Base-by-base conservation (phyloP, 1,140 invertebrate genomes). In the Drosophila tsacasi region DNA sequence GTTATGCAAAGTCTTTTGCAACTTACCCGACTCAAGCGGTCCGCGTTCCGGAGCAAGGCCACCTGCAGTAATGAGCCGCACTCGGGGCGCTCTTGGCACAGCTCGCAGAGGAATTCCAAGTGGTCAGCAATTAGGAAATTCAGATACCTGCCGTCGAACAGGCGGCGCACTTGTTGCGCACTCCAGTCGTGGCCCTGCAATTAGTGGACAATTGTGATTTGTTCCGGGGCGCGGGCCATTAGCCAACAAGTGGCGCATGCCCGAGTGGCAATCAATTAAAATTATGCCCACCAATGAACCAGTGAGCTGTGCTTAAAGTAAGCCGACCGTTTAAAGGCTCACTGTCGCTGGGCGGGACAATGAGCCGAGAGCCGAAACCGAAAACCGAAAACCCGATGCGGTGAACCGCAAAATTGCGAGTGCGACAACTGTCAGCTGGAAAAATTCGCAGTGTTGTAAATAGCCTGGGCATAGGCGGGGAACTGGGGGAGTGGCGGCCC, bases 111-210 rank as follows among this genome's bases (percentile, higher is more conserved):
- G 81, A 92, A 92, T 79, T 81, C 80, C 74, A 92, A 91, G 84
- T 92, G 79, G 78, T 92, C 91, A 68, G 89, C 81, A 91, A 92
- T 92, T 91, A 92, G 85, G 78, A 92, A 90, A 91, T 91, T 92
- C 79, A 92, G 66, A 85, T 91, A 84, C 46, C 82, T 78, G 63
- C 77, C 84, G 25, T 65, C 68, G 75, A 81, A 87, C 71, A 92
- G 59, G 12, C 84, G 78, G 47, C 75, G 80, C 81, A 92, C 91
- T 92, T 92, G 91, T 92, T 92, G 91, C 86, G 71, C 73, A 73
- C 55, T 85, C 91, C 91, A 92, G 59, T 92, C 79, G 50, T 50
- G 49, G 52, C 69, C 62, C 84, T 87, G 84, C 73, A 87, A 87
- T 87, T 90, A 84, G 74, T 65, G 54, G 46, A 78, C 49, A 59